Percentiles rank a stretch among this genome's conserved stretches.
These are phyloP conservation scores for cat (Felis catus) DNA, from an alignment of 2,113 vertebrate species.

Conservation along the genomic window DNA sequence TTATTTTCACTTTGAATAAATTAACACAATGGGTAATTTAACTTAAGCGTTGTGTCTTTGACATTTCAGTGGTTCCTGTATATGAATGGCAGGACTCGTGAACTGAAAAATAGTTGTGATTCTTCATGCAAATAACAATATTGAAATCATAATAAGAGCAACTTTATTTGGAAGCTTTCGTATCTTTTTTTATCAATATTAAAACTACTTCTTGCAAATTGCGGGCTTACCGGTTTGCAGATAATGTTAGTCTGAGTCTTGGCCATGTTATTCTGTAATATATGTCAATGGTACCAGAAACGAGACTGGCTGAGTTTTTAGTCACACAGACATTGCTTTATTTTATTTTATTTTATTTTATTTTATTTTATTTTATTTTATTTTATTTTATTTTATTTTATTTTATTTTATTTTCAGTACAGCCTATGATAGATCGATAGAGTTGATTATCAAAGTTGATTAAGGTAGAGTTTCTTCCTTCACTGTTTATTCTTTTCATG, in stretches of 20 bases:
- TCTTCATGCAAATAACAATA: conserved; percentile 25
- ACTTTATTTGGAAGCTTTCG: background rate
- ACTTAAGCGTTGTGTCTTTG: background rate
- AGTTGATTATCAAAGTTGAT: background rate
- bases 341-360: conserved; percentile 9
- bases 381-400: background rate
- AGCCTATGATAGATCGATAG: background rate
- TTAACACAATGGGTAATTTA: conserved; percentile 15
- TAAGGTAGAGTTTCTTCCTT: background rate
- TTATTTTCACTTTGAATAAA: conserved; percentile 59
- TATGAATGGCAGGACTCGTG: conserved; percentile 9
- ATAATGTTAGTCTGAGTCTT: background rate
- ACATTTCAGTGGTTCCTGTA: background rate
- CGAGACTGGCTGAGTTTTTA: background rate
- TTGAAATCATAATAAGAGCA: background rate
- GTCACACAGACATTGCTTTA: background rate
- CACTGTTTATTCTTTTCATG: background rate
- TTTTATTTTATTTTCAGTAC: conserved; percentile 7
- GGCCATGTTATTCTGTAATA: background rate
- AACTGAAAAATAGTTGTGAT: conserved; percentile 22
- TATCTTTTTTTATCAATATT: background rate
- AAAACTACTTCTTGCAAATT: conserved; percentile 21
- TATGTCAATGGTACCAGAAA: background rate
- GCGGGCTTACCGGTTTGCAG: background rate
- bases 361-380: background rate